Conservation (phyloP, 2,888 invertebrate species). For the Drosophila bunnanda region DNA sequence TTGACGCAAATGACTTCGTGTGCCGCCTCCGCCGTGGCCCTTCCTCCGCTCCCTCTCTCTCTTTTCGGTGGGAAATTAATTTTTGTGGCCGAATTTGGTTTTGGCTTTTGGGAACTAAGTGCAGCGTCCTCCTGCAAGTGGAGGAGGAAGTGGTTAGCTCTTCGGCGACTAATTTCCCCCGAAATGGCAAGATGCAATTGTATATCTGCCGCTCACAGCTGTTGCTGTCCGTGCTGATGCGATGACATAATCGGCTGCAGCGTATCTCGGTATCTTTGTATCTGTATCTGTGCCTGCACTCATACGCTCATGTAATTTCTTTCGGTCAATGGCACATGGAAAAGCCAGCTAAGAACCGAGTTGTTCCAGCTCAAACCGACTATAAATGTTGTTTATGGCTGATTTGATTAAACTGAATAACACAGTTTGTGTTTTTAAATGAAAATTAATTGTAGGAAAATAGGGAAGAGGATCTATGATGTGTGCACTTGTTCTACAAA, state of each 20-base stretch:
- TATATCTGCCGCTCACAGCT: slow-evolving; percentile 42
- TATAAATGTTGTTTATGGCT: background rate
- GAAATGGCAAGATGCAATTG: slow-evolving; percentile 51
- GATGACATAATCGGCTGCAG: slow-evolving; percentile 66
- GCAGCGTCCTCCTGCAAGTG: slow-evolving; percentile 42
- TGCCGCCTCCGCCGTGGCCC: slow-evolving; percentile 12
- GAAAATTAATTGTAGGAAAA: background rate
- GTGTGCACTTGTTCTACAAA: too few species aligned
- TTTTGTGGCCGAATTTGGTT: slow-evolving; percentile 63
- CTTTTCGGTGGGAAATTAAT: slow-evolving; percentile 52
- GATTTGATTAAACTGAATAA: background rate
- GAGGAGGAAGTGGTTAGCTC: slow-evolving; percentile 51
- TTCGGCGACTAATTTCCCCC: slow-evolving; percentile 56
- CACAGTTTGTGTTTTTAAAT: background rate
- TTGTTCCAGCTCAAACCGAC: slow-evolving; percentile 8
- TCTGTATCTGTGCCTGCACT: slow-evolving; percentile 4
- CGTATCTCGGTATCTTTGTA: slow-evolving; percentile 1
- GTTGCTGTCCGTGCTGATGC: slow-evolving; percentile 19
- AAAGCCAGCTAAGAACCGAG: background rate
- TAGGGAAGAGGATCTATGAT: background rate
- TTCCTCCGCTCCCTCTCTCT: background rate
- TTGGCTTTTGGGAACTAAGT: slow-evolving; percentile 55
- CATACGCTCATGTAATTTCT: slow-evolving; percentile 3
- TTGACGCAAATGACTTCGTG: slow-evolving; percentile 73
- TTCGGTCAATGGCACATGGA: slow-evolving; percentile 15